Percentiles rank a stretch among this genome's conserved stretches.
These are phyloP conservation scores for Lacanobia oleracea DNA, from an alignment of 2,888 invertebrate species.

Conservation along the genomic window DNA sequence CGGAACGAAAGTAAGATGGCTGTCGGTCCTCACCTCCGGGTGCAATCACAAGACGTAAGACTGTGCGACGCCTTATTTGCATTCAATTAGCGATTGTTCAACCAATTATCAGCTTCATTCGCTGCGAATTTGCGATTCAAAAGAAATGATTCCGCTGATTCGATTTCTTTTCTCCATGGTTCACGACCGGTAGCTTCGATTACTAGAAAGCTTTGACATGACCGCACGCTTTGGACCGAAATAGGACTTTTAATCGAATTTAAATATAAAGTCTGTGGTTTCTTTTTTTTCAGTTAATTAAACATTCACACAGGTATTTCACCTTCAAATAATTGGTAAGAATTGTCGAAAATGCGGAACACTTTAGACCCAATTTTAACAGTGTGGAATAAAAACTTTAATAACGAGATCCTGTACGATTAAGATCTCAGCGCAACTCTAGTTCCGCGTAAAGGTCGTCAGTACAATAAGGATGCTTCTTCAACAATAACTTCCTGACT, in stretches of 20 bases:
- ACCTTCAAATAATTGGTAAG: constrained; percentile 38
- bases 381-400: constrained; percentile 62
- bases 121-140: constrained; percentile 26
- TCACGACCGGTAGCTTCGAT: background rate
- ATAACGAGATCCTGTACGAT: constrained; percentile 73
- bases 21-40: constrained; percentile 68
- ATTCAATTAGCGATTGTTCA: constrained; percentile 57
- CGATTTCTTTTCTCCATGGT: constrained; percentile 17
- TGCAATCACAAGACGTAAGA: constrained; percentile 63
- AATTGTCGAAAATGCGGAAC: constrained; percentile 58
- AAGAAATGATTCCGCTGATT: constrained; percentile 29
- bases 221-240: background rate
- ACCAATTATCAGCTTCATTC: constrained; percentile 42
- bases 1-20: constrained; percentile 84
- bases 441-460: constrained; percentile 82
- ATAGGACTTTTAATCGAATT: background rate
- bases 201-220: constrained; percentile 2
- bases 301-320: constrained; percentile 8
- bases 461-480: constrained; percentile 79
- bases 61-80: constrained; percentile 55
- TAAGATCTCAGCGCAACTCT: constrained; percentile 72
- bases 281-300: constrained; percentile 14
- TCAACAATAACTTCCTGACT: constrained; percentile 68
- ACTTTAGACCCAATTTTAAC: constrained; percentile 51
- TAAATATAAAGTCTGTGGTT: background rate